Evolutionary conservation across 2,888 invertebrate genomes (phyloP), one percentile per base, ranked within the genome.

Genomic region (Cheilosia vernalis): DNA sequence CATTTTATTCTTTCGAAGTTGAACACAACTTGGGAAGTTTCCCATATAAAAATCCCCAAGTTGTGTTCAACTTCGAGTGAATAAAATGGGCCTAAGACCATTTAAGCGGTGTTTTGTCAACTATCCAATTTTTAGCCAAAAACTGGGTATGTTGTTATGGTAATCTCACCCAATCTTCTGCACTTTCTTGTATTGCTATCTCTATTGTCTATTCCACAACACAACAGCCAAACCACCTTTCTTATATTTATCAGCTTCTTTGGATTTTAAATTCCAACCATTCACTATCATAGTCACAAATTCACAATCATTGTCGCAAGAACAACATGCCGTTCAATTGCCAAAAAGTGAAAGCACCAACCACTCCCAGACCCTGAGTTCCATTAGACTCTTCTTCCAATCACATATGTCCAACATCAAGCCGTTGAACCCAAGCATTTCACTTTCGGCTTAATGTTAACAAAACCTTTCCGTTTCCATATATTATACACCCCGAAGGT

Each of bases 331-430:
- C 47, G 58, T 19, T 21, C 2, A 19, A 33, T 53, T 42, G 37
- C 27, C 53, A 21, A 67, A 79, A 80, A 79, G 80, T 80, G 80
- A 80, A 80, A 80, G 80, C 67, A 53, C 24, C 37, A 49, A 61
- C 67, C 80, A 67, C 74, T 40, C 67, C 66, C 37, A 74, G 53
- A 19, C 19, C 10, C 66, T 44, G 37, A 58, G 55, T 17, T 60
- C 19, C 73, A 24, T 24, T 49, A 55, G 44, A 60, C 56, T 63
- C 66, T 61, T 55, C 66, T 17, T 24, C n/a, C 63, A 17, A 10
- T 17, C 21, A 42, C 42, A 21, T 21, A 37, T 77, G 27, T 49
- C 40, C 55, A 60, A 47, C 17, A 51, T 51, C 66, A 67, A 40
- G 30, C 27, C 42, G 44, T 17, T 33, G n/a, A 49, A 44, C 37